Conservation (phyloP, 1,140 invertebrate species). For the Grapholita molesta region DNA sequence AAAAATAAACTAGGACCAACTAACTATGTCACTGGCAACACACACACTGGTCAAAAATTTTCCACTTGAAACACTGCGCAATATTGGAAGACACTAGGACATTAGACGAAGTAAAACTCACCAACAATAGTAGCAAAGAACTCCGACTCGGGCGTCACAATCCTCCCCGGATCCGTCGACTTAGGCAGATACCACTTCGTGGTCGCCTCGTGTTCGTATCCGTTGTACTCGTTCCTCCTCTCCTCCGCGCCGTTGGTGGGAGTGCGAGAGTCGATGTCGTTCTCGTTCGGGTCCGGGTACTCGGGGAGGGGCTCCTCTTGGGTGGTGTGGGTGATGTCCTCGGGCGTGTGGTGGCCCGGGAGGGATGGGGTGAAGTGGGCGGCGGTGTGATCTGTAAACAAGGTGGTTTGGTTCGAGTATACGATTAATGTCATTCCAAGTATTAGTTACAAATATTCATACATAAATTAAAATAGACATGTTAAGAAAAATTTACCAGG, state of each 20-base stretch:
- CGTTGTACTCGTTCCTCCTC: constrained; percentile 49
- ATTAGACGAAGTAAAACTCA: constrained; percentile 33
- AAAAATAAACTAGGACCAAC: too few relatives aligned
- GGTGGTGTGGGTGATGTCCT: constrained; percentile 51
- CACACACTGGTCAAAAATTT: too few relatives aligned
- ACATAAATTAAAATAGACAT: too few relatives aligned
- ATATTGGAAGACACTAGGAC: too few relatives aligned
- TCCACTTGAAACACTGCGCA: too few relatives aligned
- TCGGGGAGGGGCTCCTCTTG: constrained; percentile 62
- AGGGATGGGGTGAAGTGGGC: constrained; percentile 56
- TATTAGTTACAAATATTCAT: too few relatives aligned
- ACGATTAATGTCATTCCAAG: too few relatives aligned
- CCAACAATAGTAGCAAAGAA: constrained; percentile 70
- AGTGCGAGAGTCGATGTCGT: constrained; percentile 55
- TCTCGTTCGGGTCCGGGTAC: constrained; percentile 50
- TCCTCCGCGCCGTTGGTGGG: constrained; percentile 50
- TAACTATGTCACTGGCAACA: too few relatives aligned
- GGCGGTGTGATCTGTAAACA: constrained; percentile 56
- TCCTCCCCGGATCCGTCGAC: constrained; percentile 41
- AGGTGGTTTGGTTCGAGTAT: neutral
- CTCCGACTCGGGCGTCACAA: constrained; percentile 53
- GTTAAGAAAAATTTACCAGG: too few relatives aligned
- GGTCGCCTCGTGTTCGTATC: constrained; percentile 59
- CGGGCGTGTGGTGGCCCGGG: constrained; percentile 40
- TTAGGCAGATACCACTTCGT: constrained; percentile 66